Conservation (phyloP, 2,797 vertebrate species). For the Luscinia megarhynchos region DNA sequence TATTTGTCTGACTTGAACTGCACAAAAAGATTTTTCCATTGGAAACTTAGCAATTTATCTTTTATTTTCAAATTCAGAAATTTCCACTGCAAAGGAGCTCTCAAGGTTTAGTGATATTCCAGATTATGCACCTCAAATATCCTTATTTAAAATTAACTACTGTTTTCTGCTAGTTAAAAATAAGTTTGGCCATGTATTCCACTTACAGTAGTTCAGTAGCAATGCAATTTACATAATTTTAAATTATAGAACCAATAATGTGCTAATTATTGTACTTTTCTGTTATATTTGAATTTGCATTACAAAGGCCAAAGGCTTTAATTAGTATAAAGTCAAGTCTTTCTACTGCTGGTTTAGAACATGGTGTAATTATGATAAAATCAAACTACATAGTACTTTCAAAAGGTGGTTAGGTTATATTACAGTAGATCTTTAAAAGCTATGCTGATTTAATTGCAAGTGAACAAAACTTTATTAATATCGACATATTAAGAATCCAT, state of each 20-base stretch:
- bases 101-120: neutral
- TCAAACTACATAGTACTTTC: neutral
- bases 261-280: slow-evolving; percentile 45
- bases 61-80: neutral
- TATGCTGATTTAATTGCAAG: slow-evolving; percentile 2
- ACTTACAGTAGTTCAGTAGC: neutral
- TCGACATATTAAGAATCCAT: neutral
- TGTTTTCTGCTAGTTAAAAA: slow-evolving; percentile 23
- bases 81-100: neutral
- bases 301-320: slow-evolving; percentile 35
- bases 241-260: slow-evolving; percentile 35
- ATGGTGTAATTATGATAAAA: slow-evolving; percentile 33
- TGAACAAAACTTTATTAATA: slow-evolving; percentile 1
- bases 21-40: neutral
- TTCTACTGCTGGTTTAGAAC: slow-evolving; percentile 24
- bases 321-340: slow-evolving; percentile 18
- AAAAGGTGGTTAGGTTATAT: neutral
- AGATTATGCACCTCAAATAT: neutral
- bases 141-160: neutral
- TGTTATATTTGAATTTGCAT: slow-evolving; percentile 28
- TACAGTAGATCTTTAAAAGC: neutral
- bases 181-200: neutral
- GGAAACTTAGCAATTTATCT: neutral
- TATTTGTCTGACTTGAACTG: neutral
- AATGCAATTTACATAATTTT: slow-evolving; percentile 55